phyloP scores from a whole-genome alignment of 2,797 vertebrate species.

The Tragelaphus eurycerus region DNA sequence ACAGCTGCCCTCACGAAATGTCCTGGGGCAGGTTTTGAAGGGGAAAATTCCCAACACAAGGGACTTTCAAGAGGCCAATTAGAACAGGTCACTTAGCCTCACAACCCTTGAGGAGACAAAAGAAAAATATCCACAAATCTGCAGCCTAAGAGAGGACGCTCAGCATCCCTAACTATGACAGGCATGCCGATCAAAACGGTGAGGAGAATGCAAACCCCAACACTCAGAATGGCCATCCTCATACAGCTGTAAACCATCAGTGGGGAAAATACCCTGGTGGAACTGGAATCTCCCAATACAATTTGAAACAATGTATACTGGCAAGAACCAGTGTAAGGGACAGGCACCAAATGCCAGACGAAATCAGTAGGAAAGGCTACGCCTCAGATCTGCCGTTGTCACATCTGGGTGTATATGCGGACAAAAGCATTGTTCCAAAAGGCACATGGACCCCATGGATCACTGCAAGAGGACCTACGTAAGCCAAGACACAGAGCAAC shows the following conservation, averaged over 20 bases:
- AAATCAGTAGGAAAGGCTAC: not conserved
- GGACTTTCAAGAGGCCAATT: not conserved
- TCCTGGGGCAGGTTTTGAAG: not conserved
- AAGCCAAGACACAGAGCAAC: not conserved
- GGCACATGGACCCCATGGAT: not conserved
- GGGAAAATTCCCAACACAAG: not conserved
- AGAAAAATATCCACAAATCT: not conserved
- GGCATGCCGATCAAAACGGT: not conserved
- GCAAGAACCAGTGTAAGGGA: not conserved
- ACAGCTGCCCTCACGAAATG: not conserved
- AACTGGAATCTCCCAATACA: not conserved
- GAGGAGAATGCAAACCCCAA: rapidly evolving
- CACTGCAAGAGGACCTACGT: not conserved
- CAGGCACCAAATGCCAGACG: not conserved
- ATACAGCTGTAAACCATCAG: not conserved
- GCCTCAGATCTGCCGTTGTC: rapidly evolving
- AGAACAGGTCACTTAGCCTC: not conserved
- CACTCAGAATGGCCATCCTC: not conserved
- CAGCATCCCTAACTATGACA: not conserved
- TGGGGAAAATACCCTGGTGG: not conserved
- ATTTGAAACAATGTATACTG: not conserved
- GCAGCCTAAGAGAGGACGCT: not conserved
- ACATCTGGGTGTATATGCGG: not conserved
- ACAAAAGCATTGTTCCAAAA: not conserved
- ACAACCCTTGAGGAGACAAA: not conserved